A percentile compares a stretch with the other conserved stretches of the same genome.
Conservation (phyloP, 1,140 invertebrate genomes). For the Yoshiicerus persimilis region DNA sequence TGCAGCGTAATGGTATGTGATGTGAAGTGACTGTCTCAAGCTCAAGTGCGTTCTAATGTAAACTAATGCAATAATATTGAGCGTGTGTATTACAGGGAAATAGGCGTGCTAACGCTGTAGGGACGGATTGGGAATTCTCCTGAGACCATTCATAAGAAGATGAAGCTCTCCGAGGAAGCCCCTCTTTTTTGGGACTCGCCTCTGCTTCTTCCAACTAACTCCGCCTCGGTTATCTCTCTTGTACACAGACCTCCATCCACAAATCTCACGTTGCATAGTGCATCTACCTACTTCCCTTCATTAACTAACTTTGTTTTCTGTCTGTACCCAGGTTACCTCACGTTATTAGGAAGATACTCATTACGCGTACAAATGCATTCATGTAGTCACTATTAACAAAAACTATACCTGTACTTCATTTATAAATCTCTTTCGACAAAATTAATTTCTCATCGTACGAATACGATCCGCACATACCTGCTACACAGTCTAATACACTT, state of each 20-base stretch:
- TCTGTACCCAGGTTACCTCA: not conserved
- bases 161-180: constrained; percentile 4
- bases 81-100: not conserved
- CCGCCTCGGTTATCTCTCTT: not conserved
- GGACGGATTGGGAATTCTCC: not conserved
- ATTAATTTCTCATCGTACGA: too few relatives aligned
- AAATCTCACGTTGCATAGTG: not conserved
- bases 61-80: not conserved
- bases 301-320: not conserved
- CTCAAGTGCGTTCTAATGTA: not conserved
- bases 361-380: not conserved
- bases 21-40: not conserved
- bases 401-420: too few relatives aligned
- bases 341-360: not conserved
- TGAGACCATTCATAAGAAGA: constrained; percentile 5
- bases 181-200: constrained; percentile 4
- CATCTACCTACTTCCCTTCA: not conserved
- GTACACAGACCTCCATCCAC: not conserved
- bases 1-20: not conserved
- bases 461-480: too few relatives aligned
- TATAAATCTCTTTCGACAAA: not conserved
- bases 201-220: not conserved
- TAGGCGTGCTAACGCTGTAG: not conserved
- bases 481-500: too few relatives aligned
- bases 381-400: too few relatives aligned